Conservation (phyloP, 2,113 vertebrate genomes). For the Lagopus leucura region DNA sequence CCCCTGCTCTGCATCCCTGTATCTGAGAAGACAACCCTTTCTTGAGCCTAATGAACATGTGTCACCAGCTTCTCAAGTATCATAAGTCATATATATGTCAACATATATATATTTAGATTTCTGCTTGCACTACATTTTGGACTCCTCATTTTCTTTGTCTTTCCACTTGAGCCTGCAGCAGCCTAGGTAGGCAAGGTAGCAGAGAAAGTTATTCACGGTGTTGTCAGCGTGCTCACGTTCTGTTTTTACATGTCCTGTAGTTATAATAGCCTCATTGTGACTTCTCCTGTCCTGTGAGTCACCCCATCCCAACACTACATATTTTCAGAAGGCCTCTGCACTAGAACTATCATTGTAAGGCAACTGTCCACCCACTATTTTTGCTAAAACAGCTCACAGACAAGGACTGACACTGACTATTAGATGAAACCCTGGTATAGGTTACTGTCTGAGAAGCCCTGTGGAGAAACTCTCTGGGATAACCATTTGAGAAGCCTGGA, state of each 20-base stretch:
- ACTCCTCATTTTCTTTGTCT: background rate
- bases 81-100: background rate
- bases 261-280: fast-evolving
- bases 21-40: background rate
- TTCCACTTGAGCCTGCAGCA: background rate
- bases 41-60: background rate
- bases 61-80: background rate
- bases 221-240: background rate
- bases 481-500: background rate
- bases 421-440: background rate
- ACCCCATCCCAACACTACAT: background rate
- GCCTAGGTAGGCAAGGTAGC: fast-evolving
- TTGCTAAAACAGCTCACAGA: background rate
- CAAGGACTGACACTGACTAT: background rate
- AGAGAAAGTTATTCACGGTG: background rate
- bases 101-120: background rate
- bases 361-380: background rate
- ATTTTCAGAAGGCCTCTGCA: background rate
- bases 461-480: background rate
- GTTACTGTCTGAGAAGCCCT: background rate
- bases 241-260: background rate
- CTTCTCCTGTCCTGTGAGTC: background rate
- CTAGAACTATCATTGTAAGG: background rate
- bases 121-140: background rate
- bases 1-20: background rate